These are phyloP conservation scores for Coreius guichenoti DNA, from an alignment of 2,797 vertebrate genomes.

Conservation along the genomic window DNA sequence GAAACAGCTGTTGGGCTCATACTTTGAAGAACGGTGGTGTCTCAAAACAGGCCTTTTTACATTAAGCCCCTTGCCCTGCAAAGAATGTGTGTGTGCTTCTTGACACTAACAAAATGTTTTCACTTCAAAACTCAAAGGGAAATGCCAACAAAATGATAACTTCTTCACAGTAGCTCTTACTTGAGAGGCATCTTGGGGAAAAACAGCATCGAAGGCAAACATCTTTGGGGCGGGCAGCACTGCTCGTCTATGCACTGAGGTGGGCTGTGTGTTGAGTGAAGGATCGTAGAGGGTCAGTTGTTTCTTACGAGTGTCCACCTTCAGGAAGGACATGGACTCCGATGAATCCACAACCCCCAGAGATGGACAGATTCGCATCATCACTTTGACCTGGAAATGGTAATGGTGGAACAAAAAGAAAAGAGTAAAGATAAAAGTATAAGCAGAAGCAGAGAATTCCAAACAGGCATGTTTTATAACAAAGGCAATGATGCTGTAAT, in stretches of 20 bases:
- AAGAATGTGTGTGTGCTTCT: slow-evolving; percentile 63
- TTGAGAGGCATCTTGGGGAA: slow-evolving; percentile 96
- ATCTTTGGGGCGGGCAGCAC: slow-evolving; percentile 91
- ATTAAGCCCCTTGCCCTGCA: slow-evolving; percentile 74
- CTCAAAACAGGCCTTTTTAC: slow-evolving; percentile 74
- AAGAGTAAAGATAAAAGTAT: neutral
- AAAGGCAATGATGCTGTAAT: neutral
- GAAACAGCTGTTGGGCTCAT: slow-evolving; percentile 78
- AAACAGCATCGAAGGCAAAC: slow-evolving; percentile 97
- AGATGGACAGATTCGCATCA: slow-evolving; percentile 94
- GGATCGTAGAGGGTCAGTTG: slow-evolving; percentile 96
- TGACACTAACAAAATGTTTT: slow-evolving; percentile 63
- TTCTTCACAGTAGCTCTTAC: slow-evolving; percentile 72
- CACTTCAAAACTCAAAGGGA: neutral
- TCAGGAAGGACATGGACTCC: slow-evolving; percentile 92
- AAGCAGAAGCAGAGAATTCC: neutral
- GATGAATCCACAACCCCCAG: slow-evolving; percentile 86
- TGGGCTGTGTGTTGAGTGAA: slow-evolving; percentile 79
- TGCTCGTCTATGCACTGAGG: slow-evolving; percentile 82
- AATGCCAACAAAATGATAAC: neutral
- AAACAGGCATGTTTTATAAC: neutral
- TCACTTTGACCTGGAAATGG: slow-evolving; percentile 90
- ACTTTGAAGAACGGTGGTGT: slow-evolving; percentile 74
- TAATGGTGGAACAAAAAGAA: neutral
- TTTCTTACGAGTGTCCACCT: slow-evolving; percentile 95